Conservation (phyloP, 2,797 vertebrate genomes). For the Halcyon leucocephala region DNA sequence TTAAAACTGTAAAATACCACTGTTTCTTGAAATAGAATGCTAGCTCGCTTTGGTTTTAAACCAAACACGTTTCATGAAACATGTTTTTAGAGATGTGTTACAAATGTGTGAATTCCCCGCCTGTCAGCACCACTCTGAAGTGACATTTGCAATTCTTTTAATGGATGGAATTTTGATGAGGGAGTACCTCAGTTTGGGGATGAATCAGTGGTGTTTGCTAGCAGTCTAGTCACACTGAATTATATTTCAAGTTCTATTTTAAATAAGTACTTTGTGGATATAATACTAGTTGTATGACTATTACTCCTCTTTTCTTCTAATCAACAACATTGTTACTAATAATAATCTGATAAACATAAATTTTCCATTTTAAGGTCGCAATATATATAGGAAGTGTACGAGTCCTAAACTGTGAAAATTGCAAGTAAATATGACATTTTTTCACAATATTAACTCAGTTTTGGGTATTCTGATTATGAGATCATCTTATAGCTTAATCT, state of each 20-base stretch:
- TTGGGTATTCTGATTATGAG: not conserved
- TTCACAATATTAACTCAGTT: not conserved
- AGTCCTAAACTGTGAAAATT: not conserved
- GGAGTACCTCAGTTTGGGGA: not conserved
- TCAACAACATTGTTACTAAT: not conserved
- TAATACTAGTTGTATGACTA: not conserved
- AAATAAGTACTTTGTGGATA: not conserved
- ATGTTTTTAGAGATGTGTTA: not conserved
- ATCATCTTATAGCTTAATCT: not conserved
- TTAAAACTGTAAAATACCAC: not conserved
- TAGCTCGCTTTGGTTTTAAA: not conserved
- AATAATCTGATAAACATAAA: not conserved
- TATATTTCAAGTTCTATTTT: not conserved
- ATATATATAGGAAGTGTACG: not conserved
- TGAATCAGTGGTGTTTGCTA: not conserved
- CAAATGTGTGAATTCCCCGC: not conserved
- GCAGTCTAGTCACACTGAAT: not conserved
- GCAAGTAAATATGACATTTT: not conserved
- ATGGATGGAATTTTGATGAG: not conserved
- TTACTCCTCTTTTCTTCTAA: not conserved
- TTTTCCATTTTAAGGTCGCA: not conserved
- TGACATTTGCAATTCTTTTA: not conserved
- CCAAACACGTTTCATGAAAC: not conserved
- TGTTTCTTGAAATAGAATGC: not conserved
- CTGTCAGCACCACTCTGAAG: not conserved